Evolutionary conservation across 2,113 vertebrate species (phyloP).

Genomic region (Triplophysa tibetana): DNA sequence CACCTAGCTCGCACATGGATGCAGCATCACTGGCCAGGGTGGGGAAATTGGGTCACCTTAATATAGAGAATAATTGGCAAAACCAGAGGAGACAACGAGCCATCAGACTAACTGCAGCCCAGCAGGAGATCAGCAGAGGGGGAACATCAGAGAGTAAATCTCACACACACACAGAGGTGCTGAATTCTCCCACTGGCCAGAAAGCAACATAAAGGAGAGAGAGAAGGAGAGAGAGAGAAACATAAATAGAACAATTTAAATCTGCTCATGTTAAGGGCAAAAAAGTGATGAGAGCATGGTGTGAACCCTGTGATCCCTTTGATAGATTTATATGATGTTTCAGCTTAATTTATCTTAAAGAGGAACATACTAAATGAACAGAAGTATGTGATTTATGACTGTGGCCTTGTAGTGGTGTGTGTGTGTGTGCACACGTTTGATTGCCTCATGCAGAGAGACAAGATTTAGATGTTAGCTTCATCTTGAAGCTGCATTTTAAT

Average conservation of each 20-base stretch:
- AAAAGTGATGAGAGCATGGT: constrained; percentile 32
- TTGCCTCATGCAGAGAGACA: constrained; percentile 26
- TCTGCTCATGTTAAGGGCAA: constrained; percentile 16
- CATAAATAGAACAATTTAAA: constrained; percentile 35
- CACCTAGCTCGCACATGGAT: constrained; percentile 20
- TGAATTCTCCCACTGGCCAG: constrained; percentile 49
- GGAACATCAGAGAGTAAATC: constrained; percentile 48
- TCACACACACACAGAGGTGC: constrained; percentile 43
- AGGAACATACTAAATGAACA: constrained; percentile 39
- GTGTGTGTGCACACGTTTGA: constrained; percentile 22
- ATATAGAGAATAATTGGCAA: constrained; percentile 53
- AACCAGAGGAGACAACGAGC: constrained; percentile 50
- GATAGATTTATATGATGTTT: constrained; percentile 47
- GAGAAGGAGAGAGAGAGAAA: constrained; percentile 26
- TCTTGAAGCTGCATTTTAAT: constrained; percentile 42
- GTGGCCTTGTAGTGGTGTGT: constrained; percentile 30
- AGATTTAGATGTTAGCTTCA: constrained; percentile 29
- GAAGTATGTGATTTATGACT: constrained; percentile 48
- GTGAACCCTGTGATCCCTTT: constrained; percentile 30
- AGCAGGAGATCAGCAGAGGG: constrained; percentile 45
- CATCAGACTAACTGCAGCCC: constrained; percentile 44
- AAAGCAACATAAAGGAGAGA: constrained; percentile 36
- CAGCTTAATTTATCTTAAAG: constrained; percentile 48
- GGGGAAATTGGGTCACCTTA: constrained; percentile 53
- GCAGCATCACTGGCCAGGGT: constrained; percentile 35